Evolutionary conservation across 2,797 vertebrate species (phyloP).

Genomic region (Tarsius wallacei): DNA sequence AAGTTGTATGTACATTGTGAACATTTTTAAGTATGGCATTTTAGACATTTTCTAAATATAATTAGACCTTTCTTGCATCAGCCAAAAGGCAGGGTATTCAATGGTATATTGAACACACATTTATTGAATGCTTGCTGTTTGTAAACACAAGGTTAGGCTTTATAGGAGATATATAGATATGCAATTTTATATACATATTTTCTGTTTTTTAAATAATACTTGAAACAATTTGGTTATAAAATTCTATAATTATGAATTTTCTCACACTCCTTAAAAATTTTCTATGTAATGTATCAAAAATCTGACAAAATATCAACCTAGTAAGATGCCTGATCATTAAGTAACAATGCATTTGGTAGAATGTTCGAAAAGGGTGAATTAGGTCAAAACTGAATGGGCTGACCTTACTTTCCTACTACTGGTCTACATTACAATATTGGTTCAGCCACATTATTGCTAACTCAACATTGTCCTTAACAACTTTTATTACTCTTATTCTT

Average conservation of each 20-base stretch:
- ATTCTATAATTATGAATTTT: slow-evolving; percentile 34
- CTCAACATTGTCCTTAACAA: background rate
- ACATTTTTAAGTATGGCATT: background rate
- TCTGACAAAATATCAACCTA: background rate
- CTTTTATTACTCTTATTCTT: background rate
- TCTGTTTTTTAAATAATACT: slow-evolving; percentile 26
- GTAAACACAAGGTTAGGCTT: background rate
- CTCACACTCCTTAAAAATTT: slow-evolving; percentile 20
- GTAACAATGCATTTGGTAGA: slow-evolving; percentile 34
- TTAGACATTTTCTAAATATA: slow-evolving; percentile 49
- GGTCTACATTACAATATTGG: background rate
- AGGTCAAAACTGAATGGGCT: background rate
- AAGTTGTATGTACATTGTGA: background rate
- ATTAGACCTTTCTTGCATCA: background rate
- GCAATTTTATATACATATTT: background rate
- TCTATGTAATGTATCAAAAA: background rate
- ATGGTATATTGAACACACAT: background rate
- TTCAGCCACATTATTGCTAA: background rate
- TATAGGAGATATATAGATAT: background rate
- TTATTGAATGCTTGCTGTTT: background rate
- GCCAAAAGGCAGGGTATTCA: background rate
- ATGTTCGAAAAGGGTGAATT: background rate
- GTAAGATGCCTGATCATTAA: slow-evolving; percentile 9
- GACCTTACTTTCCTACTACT: background rate
- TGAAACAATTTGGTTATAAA: slow-evolving; percentile 25